Evolutionary conservation across 2,888 invertebrate species (phyloP).

Genomic region (Leptothorax acervorum): DNA sequence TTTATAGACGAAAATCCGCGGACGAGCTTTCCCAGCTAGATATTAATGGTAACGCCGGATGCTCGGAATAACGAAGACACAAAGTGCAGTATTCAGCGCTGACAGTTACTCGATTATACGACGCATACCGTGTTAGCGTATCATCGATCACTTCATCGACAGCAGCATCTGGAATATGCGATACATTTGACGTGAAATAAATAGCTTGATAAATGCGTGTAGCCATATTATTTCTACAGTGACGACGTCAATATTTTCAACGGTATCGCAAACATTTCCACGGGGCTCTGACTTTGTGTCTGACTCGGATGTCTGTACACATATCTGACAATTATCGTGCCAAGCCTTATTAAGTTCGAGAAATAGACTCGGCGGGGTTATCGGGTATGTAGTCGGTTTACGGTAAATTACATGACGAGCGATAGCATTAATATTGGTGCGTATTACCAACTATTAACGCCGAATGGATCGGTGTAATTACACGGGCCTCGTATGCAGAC

Average conservation of each 20-base stretch:
- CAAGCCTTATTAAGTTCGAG: constrained; percentile 12
- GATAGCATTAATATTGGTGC: constrained; percentile 69
- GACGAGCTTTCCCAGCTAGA: constrained; percentile 24
- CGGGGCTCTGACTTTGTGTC: background rate
- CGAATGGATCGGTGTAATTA: constrained; percentile 74
- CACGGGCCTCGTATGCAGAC: constrained; percentile 60
- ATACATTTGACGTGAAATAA: constrained; percentile 57
- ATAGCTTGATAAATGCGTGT: constrained; percentile 54
- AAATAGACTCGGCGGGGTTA: constrained; percentile 37
- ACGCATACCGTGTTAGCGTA: constrained; percentile 51
- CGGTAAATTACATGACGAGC: constrained; percentile 62
- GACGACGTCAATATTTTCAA: constrained; percentile 47
- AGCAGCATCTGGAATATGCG: constrained; percentile 55
- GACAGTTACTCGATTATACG: constrained; percentile 57
- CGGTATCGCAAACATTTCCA: background rate
- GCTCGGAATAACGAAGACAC: constrained; percentile 56
- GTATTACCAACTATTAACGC: constrained; percentile 76
- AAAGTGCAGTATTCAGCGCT: constrained; percentile 57
- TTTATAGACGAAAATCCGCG: constrained; percentile 43
- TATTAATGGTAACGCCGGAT: constrained; percentile 56
- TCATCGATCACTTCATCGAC: constrained; percentile 56
- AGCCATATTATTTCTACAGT: constrained; percentile 51
- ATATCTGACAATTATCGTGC: background rate
- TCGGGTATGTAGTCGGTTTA: constrained; percentile 59
- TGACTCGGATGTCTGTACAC: background rate